These are phyloP conservation scores for Cynopterus sphinx DNA, from an alignment of 2,797 vertebrate species.

Conservation along the genomic window DNA sequence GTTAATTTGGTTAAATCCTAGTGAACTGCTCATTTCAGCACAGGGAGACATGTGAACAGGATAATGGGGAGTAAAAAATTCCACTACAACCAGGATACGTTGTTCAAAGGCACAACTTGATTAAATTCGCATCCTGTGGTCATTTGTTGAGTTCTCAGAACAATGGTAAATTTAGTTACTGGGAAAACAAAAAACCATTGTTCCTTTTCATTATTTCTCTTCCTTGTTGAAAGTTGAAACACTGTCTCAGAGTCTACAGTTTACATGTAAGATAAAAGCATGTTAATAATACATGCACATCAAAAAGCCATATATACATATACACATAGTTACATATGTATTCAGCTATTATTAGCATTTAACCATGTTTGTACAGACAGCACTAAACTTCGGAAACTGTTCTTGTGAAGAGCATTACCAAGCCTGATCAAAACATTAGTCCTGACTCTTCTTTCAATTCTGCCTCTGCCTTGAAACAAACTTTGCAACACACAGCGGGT, in stretches of 20 bases:
- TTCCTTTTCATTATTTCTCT: conserved; percentile 63
- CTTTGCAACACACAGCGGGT: neutral
- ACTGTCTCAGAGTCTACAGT: neutral
- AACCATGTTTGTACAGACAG: neutral
- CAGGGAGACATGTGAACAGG: neutral
- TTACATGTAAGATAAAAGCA: conserved; percentile 22
- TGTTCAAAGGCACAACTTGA: conserved; percentile 63
- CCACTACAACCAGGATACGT: conserved; percentile 56
- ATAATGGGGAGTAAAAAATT: conserved; percentile 40
- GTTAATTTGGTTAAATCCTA: conserved; percentile 15
- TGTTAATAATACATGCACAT: neutral
- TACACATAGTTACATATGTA: neutral
- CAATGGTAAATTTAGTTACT: conserved; percentile 68
- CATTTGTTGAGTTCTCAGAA: conserved; percentile 58
- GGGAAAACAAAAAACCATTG: conserved; percentile 48
- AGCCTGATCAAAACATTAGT: neutral
- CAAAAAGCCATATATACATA: neutral
- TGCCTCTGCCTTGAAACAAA: conserved; percentile 21
- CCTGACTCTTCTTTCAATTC: neutral
- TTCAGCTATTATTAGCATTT: neutral
- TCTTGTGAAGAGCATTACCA: neutral
- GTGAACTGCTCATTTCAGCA: conserved; percentile 18
- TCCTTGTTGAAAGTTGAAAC: conserved; percentile 63
- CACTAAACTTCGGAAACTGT: neutral
- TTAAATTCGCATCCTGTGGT: conserved; percentile 67